phyloP scores from a whole-genome alignment of 2,888 invertebrate genomes.

The Clostera curtula region DNA sequence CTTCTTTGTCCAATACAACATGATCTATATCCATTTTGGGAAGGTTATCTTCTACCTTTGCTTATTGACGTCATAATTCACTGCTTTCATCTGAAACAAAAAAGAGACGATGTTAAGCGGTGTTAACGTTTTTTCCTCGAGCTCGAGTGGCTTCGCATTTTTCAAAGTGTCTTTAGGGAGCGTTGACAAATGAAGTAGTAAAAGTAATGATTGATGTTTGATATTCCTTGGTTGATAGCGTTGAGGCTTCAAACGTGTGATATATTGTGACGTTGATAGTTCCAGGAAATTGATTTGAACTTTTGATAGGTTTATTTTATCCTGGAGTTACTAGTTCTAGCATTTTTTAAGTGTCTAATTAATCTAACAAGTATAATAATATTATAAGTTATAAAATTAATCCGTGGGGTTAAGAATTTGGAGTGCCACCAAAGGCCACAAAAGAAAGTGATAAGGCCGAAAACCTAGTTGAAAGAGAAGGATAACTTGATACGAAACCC shows the following conservation, averaged over 20 bases:
- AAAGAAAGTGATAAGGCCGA: too few relatives aligned
- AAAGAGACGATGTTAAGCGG: constrained; percentile 25
- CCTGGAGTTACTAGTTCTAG: too few relatives aligned
- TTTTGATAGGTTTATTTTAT: too few relatives aligned
- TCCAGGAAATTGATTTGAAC: too few relatives aligned
- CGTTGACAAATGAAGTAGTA: constrained; percentile 61
- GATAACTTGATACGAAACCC: too few relatives aligned
- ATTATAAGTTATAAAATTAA: too few relatives aligned
- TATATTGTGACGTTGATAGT: too few relatives aligned
- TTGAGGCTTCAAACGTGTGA: background rate
- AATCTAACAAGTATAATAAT: too few relatives aligned
- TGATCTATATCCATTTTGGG: constrained; percentile 66
- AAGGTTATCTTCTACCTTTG: constrained; percentile 41
- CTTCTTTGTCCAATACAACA: constrained; percentile 68
- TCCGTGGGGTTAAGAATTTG: too few relatives aligned
- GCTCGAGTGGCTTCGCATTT: constrained; percentile 47
- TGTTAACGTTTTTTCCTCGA: constrained; percentile 20
- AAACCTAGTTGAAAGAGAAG: too few relatives aligned
- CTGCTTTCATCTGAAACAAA: constrained; percentile 57
- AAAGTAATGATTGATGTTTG: constrained; percentile 48
- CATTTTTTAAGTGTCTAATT: too few relatives aligned
- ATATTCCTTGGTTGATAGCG: background rate
- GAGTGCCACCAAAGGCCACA: too few relatives aligned
- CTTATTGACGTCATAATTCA: constrained; percentile 46
- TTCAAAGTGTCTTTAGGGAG: constrained; percentile 51